These are phyloP conservation scores for Brachylomia viminalis DNA, from an alignment of 2,888 invertebrate genomes.

Conservation along the genomic window DNA sequence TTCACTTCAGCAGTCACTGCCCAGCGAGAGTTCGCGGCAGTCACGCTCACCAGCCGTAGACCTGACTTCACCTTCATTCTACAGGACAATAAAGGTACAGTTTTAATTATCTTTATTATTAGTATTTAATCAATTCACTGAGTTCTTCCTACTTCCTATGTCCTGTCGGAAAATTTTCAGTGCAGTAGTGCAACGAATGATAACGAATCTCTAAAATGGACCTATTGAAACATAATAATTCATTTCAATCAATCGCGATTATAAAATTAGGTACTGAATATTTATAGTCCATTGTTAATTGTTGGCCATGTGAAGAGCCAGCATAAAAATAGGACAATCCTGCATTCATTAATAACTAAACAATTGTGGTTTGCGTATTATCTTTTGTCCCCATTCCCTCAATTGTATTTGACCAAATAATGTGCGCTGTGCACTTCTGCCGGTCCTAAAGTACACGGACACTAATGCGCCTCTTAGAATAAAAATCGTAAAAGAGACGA, in stretches of 20 bases:
- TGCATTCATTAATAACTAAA: constrained; percentile 40
- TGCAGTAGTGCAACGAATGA: background rate
- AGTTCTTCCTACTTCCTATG: background rate
- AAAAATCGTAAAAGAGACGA: constrained; percentile 44
- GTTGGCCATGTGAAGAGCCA: constrained; percentile 2
- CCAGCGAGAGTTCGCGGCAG: constrained; percentile 95
- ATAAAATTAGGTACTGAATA: constrained; percentile 29
- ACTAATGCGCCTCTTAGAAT: constrained; percentile 48
- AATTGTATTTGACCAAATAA: constrained; percentile 12
- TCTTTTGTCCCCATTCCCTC: constrained; percentile 32
- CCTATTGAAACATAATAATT: background rate
- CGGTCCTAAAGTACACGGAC: constrained; percentile 57
- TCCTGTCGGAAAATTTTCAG: background rate
- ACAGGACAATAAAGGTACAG: constrained; percentile 63
- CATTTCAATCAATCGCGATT: background rate
- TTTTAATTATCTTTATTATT: background rate
- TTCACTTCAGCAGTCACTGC: constrained; percentile 96
- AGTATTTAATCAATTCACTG: background rate
- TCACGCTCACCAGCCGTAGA: constrained; percentile 95
- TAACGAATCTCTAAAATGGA: background rate
- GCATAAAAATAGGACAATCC: constrained; percentile 11
- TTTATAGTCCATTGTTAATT: constrained; percentile 46
- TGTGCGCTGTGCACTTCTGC: constrained; percentile 32
- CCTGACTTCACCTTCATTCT: constrained; percentile 98
- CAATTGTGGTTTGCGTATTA: constrained; percentile 31